Evolutionary conservation across 2,888 invertebrate species (phyloP).

Genomic region (Noctua pronuba): DNA sequence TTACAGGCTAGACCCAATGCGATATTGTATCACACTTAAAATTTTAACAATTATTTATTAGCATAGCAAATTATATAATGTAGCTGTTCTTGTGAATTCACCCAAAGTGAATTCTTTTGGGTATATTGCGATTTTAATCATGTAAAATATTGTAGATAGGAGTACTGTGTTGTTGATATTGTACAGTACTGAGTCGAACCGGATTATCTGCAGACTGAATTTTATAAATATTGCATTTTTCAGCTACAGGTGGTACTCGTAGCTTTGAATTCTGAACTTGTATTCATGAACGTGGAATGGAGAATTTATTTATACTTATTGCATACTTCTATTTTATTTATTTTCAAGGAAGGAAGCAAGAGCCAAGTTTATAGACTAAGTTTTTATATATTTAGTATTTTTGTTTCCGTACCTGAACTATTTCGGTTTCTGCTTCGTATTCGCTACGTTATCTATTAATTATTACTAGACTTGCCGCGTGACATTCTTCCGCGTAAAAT

Average conservation of each 20-base stretch:
- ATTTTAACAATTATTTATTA: too few relatives aligned
- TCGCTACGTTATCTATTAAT: not conserved
- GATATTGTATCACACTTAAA: too few relatives aligned
- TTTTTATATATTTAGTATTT: not conserved
- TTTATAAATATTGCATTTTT: constrained; percentile 47
- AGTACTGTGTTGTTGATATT: not conserved
- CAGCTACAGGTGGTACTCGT: constrained; percentile 50
- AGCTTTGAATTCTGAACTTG: constrained; percentile 62
- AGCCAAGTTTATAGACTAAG: constrained; percentile 3
- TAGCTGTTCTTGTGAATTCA: too few relatives aligned
- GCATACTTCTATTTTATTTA: constrained; percentile 31
- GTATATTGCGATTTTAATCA: not conserved
- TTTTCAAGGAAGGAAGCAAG: not conserved
- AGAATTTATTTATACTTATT: constrained; percentile 33
- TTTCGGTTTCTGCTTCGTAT: not conserved
- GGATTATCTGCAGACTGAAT: constrained; percentile 28
- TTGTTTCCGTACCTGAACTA: not conserved
- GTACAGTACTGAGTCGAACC: not conserved
- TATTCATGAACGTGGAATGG: constrained; percentile 46
- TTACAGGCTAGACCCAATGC: too few relatives aligned
- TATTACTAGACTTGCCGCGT: too few relatives aligned
- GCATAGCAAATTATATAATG: too few relatives aligned
- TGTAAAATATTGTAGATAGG: not conserved
- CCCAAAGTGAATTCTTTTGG: too few relatives aligned
- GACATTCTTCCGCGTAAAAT: too few relatives aligned